A percentile compares a stretch with the other conserved stretches of the same genome.
phyloP scores from a whole-genome alignment of 2,797 vertebrate species.

The Bucorvus abyssinicus region DNA sequence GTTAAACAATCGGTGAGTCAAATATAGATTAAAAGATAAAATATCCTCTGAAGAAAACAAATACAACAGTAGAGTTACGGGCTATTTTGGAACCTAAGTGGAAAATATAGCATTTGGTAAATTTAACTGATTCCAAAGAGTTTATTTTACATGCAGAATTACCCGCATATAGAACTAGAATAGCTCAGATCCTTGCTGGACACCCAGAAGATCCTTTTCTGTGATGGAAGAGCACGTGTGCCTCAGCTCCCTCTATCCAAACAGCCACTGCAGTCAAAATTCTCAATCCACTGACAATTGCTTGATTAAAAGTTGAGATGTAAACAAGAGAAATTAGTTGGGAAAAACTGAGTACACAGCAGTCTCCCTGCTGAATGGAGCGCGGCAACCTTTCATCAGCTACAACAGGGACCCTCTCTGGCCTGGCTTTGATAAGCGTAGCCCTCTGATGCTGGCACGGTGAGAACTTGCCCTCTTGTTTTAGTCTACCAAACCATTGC shows the following conservation, averaged over 20 bases:
- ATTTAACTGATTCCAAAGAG: background rate
- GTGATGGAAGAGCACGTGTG: accelerated
- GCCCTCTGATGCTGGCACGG: background rate
- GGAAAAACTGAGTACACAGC: background rate
- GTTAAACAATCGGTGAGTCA: background rate
- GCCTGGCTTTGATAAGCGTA: background rate
- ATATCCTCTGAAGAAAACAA: background rate
- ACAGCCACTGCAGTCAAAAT: background rate
- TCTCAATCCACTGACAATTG: background rate
- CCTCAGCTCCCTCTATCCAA: background rate
- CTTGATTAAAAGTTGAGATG: background rate
- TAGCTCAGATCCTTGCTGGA: background rate
- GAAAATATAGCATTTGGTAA: background rate
- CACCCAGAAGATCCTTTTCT: background rate
- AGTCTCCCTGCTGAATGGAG: background rate
- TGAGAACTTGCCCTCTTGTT: background rate
- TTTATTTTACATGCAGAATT: background rate
- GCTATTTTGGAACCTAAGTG: background rate
- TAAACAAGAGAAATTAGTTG: background rate
- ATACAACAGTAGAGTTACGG: background rate
- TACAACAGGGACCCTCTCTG: background rate
- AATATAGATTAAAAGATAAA: background rate
- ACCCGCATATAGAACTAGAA: background rate
- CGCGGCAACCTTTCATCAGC: accelerated
- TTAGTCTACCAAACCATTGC: background rate